Conservation (phyloP, 92 coral and sea anemone genomes). For the Palythoa caribaeorum region DNA sequence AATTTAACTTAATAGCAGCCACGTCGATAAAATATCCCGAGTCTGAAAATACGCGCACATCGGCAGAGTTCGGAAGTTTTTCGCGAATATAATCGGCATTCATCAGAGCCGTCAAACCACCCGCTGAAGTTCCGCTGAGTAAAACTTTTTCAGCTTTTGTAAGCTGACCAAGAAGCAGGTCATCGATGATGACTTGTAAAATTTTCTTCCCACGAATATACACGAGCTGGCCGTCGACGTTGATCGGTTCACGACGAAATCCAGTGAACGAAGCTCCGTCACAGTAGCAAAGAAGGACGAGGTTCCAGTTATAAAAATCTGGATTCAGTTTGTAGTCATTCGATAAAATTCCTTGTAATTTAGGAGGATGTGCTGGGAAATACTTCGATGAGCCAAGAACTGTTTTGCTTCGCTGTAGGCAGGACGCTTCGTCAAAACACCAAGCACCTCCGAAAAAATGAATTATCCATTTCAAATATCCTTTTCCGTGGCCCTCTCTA, state of each 20-base stretch:
- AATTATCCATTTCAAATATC: conserved; percentile 79
- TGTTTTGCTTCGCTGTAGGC: conserved; percentile 86
- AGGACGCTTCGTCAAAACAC: conserved; percentile 89
- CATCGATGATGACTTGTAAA: conserved; percentile 80
- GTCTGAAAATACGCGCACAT: conserved; percentile 92
- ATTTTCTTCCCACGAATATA: conserved; percentile 86
- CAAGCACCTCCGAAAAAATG: conserved; percentile 95
- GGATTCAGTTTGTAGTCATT: conserved; percentile 71
- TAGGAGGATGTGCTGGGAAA: conserved; percentile 83
- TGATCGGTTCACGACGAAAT: conserved; percentile 76
- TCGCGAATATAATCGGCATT: conserved; percentile 93
- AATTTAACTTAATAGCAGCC: conserved; percentile 64
- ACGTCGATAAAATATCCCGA: conserved; percentile 94
- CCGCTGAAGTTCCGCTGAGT: conserved; percentile 94
- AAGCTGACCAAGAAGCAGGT: conserved; percentile 74
- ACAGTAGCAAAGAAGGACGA: conserved; percentile 83
- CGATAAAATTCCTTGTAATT: conserved; percentile 85
- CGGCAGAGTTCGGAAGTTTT: conserved; percentile 73
- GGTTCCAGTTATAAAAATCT: conserved; percentile 88
- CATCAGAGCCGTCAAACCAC: conserved; percentile 88
- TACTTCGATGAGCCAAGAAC: conserved; percentile 78
- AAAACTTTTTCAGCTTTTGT: conserved; percentile 77
- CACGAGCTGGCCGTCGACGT: conserved; percentile 71
- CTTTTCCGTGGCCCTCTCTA: conserved; percentile 78
- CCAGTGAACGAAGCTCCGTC: conserved; percentile 93